Base-by-base conservation (phyloP, 2,797 vertebrate genomes). In the Graptemys geographica region DNA sequence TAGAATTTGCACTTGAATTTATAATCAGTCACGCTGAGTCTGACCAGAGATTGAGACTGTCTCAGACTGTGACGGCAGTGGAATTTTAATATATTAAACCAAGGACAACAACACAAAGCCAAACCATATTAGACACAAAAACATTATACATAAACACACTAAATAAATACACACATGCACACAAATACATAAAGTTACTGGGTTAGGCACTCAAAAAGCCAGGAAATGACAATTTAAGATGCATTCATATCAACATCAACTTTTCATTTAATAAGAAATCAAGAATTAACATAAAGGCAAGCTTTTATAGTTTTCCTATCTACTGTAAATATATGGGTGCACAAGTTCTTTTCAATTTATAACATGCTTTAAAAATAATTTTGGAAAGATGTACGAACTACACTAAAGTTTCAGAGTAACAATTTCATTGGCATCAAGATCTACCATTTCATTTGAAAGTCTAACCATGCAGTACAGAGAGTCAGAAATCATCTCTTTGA, bases 401-500 rank as follows among this genome's bases (percentile, higher is more conserved):
- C n/a, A 41, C 65, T 16, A 16, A 78, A 28, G 15, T 47, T 13
- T 76, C 37, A 76, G 8, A 28, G 74, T 27, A 78, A 78, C 47
- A 76, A 56, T 83, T 59, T 55, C 47, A 49, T 37, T 59, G 23
- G 62, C 76, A n/a, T 92, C 56, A 86, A 52, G 51, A 86, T 55
- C 37, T 49, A 76, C 47, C 41, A n/a, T 76, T 76, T 49, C 33
- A 55, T 81, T 89, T 89, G 79, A 89, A 78, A 89, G 56, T 44
- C 49, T 51, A 82, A 79, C 13, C 28, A 62, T 72, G 83, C 59
- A 89, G 56, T 28, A 89, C 79, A 82, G 55, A 89, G 55, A 86
- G 84, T 79, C 65, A 44, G 87, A 51, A 82, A 93, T 93, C 76
- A 79, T 57, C 33, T 89, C 80, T 86, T 79, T 82, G 91, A 76